Base-by-base conservation (phyloP, 53 echinoderm and acorn worm genomes). In the Paracentrotus lividus region DNA sequence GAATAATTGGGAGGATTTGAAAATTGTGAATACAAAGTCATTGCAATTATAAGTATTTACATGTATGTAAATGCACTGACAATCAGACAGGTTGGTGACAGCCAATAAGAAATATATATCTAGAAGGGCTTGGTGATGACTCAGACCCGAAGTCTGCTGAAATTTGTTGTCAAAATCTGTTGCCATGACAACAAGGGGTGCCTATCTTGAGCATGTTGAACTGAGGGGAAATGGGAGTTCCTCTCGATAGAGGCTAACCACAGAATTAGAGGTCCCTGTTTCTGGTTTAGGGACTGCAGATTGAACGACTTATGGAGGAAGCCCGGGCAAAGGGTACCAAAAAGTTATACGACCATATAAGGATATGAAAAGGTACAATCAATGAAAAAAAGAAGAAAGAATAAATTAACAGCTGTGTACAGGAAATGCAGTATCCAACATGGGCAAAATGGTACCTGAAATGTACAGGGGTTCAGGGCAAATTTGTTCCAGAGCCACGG, bases 211-310 rank as follows among this genome's bases (percentile, higher is more conserved):
- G 13, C 56, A 81, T 81, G 86, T 86, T 86, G 86, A 34, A 55
- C 43, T 32, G 56, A 55, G 47, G 90, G 90, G 90, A 90, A 90
- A 69, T 90, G 72, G 49, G 69, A 90, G 72, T 90, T 68, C 90
- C 90, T 49, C 89, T 40, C 0, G 81, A 49, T 81, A n/a, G 86
- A 86, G 56, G 86, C 86, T 55, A 31, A 56, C 86, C 86, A 47
- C 81, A 81, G 81, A 81, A 81, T 45, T 24, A 81, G n/a, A 81
- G 81, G 81, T 47, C 81, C 42, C 7, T 38, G 40, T 40, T 38
- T n/a, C 21, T 20, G 18, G 12, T 38, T 15, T 38, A 40, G 72
- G 20, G 16, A 40, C 40, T 72, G 5, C 36, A 32, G 38, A 20
- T 36, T 72, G 40, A 38, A 72, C 72, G 40, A 72, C 36, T 40